Conservation (phyloP, 2,797 vertebrate genomes). For the Sebastes vulpes region DNA sequence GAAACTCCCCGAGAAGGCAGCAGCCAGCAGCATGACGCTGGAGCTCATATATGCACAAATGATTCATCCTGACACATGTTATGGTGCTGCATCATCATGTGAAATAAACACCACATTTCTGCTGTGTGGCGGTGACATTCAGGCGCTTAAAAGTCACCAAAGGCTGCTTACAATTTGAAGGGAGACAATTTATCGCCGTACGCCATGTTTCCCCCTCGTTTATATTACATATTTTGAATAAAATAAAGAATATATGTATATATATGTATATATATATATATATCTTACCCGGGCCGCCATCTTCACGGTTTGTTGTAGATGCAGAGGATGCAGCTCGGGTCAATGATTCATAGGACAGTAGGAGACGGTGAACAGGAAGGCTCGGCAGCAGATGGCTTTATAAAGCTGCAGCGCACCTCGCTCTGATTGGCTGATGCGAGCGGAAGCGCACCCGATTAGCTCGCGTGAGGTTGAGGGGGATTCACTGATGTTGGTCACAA, state of each 20-base stretch:
- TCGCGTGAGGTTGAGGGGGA: conserved; percentile 21
- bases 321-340: conserved; percentile 44
- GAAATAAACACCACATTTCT: not conserved
- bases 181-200: not conserved
- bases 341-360: conserved; percentile 38
- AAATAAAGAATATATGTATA: not conserved
- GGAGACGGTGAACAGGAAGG: conserved; percentile 27
- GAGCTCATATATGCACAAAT: conserved; percentile 5
- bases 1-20: not conserved
- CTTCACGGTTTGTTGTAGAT: conserved; percentile 65
- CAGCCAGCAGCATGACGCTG: not conserved
- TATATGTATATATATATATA: not conserved
- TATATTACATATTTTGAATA: too few relatives aligned
- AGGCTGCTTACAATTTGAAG: not conserved
- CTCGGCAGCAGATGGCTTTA: conserved; percentile 52
- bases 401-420: conserved; percentile 47
- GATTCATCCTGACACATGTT: not conserved
- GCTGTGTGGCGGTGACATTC: conserved; percentile 54
- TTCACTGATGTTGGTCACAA: not conserved
- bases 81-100: not conserved
- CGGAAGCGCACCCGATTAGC: conserved; percentile 54
- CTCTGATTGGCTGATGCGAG: conserved; percentile 66
- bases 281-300: conserved; percentile 87
- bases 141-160: not conserved
- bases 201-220: not conserved